Percentiles rank a stretch among this genome's conserved stretches.
Evolutionary conservation across 2,888 invertebrate genomes (phyloP).

Genomic region (Drosophila mercatorum): DNA sequence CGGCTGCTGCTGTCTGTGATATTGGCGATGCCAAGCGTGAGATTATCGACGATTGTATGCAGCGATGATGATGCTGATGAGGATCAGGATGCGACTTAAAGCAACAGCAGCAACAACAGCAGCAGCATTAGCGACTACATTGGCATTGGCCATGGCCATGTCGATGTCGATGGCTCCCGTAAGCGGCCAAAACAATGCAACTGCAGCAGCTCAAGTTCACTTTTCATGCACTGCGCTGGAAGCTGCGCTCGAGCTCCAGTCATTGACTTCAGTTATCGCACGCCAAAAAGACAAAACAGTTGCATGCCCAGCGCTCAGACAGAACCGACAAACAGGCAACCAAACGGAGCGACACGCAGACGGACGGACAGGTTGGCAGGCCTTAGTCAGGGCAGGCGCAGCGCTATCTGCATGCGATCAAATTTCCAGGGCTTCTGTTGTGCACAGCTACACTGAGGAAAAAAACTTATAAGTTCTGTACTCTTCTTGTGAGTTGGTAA

Average conservation of each 20-base stretch:
- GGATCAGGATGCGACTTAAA: conserved; percentile 59
- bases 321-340: conserved; percentile 12
- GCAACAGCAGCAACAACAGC: conserved; percentile 19
- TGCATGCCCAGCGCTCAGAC: conserved; percentile 63
- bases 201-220: conserved; percentile 77
- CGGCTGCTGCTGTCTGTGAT: conserved; percentile 62
- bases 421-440: conserved; percentile 78
- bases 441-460: conserved; percentile 22
- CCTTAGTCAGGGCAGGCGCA: conserved; percentile 38
- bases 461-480: background rate
- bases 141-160: conserved; percentile 49
- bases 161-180: conserved; percentile 63
- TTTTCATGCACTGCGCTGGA: conserved; percentile 64
- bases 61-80: conserved; percentile 81
- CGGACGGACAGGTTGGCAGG: conserved; percentile 52
- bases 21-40: conserved; percentile 79
- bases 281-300: conserved; percentile 81
- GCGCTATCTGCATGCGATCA: conserved; percentile 80
- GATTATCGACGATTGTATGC: conserved; percentile 80
- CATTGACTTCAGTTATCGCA: conserved; percentile 79
- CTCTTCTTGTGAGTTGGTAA: no score
- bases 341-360: background rate
- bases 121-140: conserved; percentile 19
- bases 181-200: conserved; percentile 66
- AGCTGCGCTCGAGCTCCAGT: conserved; percentile 53